Percentiles rank a stretch among this genome's conserved stretches.
phyloP scores from a whole-genome alignment of 2,113 vertebrate genomes.

The Elachura formosa region DNA sequence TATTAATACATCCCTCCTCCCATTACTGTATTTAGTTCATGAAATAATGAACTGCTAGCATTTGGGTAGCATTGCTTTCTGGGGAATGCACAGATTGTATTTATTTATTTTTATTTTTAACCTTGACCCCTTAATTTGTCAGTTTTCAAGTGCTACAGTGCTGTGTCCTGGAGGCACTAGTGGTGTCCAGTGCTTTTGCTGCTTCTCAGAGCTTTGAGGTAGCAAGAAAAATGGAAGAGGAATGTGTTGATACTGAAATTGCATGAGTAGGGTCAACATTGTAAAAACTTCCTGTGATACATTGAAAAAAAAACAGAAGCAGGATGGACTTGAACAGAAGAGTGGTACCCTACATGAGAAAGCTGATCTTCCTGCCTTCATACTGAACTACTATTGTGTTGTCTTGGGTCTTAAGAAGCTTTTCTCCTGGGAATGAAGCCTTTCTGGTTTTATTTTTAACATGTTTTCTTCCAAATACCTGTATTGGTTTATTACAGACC shows the following conservation, averaged over 20 bases:
- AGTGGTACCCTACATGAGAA: background rate
- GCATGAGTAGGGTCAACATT: background rate
- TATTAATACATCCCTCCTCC: constrained; percentile 25
- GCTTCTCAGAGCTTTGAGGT: background rate
- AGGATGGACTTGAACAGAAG: background rate
- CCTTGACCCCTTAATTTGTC: background rate
- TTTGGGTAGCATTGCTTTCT: background rate
- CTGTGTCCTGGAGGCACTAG: background rate
- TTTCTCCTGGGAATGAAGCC: background rate
- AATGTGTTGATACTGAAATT: background rate
- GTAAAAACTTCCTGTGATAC: background rate
- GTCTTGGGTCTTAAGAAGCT: background rate
- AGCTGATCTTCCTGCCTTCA: background rate
- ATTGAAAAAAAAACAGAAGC: background rate
- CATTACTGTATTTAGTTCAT: background rate
- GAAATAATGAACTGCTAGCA: background rate
- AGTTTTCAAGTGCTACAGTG: background rate
- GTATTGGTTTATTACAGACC: background rate
- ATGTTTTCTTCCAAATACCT: rapidly evolving
- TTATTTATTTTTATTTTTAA: background rate
- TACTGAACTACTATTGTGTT: background rate
- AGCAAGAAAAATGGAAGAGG: background rate
- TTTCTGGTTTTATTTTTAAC: background rate
- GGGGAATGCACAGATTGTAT: background rate
- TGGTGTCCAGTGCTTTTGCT: background rate